These are phyloP conservation scores for Phallusia fumigata DNA, from an alignment of 23 tunicate genomes.

Conservation along the genomic window DNA sequence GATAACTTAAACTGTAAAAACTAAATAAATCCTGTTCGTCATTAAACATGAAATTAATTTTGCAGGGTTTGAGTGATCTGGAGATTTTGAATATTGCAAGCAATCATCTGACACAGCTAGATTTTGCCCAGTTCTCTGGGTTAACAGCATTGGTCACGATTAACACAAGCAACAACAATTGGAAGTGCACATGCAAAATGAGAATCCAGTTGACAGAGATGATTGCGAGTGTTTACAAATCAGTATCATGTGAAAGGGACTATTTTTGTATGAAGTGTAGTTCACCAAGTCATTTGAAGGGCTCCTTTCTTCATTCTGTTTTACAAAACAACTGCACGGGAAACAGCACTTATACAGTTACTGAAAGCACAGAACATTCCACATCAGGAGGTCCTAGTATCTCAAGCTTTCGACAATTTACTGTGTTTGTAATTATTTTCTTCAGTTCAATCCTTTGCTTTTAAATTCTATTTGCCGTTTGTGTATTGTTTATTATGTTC, in stretches of 20 bases:
- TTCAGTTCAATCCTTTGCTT: background rate
- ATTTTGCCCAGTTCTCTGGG: background rate
- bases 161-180: background rate
- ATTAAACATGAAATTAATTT: too few relatives aligned
- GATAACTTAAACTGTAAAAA: too few relatives aligned
- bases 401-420: background rate
- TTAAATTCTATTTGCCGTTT: background rate
- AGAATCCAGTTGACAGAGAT: background rate
- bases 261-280: conserved; percentile 2
- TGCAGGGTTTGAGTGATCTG: background rate
- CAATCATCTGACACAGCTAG: background rate
- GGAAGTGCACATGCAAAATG: conserved; percentile 11
- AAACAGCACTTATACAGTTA: background rate
- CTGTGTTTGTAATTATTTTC: background rate
- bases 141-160: background rate
- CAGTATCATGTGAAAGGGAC: background rate
- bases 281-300: background rate
- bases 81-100: background rate
- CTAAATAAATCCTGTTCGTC: too few relatives aligned
- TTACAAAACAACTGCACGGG: background rate
- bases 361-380: background rate
- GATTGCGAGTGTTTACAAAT: background rate
- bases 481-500: too few relatives aligned
- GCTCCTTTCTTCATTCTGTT: background rate
- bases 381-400: background rate